Conservation (phyloP, 2,797 vertebrate genomes). For the Scolopax bukidnonensis region DNA sequence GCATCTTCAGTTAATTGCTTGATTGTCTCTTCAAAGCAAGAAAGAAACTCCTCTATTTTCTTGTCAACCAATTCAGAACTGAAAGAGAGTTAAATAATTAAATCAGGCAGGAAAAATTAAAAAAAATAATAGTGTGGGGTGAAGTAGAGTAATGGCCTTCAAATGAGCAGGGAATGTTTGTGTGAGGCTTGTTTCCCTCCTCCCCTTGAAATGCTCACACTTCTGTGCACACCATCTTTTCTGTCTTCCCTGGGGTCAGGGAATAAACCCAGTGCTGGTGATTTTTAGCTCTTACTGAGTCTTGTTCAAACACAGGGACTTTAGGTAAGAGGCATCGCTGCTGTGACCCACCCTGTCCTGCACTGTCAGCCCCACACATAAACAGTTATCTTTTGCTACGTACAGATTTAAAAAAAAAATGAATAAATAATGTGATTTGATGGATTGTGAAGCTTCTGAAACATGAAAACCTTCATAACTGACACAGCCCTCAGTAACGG, state of each 20-base stretch:
- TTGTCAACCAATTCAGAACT: slow-evolving; percentile 91
- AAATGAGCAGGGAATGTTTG: fast-evolving
- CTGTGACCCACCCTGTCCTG: fast-evolving
- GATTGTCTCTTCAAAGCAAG: slow-evolving; percentile 86
- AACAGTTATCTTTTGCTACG: fast-evolving
- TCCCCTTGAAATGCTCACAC: not conserved
- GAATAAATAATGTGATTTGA: not conserved
- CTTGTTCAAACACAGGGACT: not conserved
- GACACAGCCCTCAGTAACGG: not conserved
- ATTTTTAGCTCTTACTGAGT: fast-evolving
- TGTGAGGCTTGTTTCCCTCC: not conserved
- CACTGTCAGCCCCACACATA: fast-evolving
- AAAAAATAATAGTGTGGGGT: not conserved
- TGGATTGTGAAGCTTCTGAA: not conserved
- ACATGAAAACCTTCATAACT: not conserved
- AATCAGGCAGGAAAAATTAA: not conserved
- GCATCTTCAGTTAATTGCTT: slow-evolving; percentile 86
- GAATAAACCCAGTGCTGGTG: not conserved
- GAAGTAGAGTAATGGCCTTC: not conserved
- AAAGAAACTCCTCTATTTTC: slow-evolving; percentile 94
- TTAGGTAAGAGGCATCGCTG: fast-evolving
- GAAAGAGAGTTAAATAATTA: slow-evolving; percentile 40
- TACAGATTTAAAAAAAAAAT: not conserved
- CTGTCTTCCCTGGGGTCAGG: fast-evolving
- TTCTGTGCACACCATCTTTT: not conserved